A percentile compares a stretch with the other conserved stretches of the same genome.
phyloP scores from a whole-genome alignment of 1,140 invertebrate genomes.

The Choristoneura fumiferana region DNA sequence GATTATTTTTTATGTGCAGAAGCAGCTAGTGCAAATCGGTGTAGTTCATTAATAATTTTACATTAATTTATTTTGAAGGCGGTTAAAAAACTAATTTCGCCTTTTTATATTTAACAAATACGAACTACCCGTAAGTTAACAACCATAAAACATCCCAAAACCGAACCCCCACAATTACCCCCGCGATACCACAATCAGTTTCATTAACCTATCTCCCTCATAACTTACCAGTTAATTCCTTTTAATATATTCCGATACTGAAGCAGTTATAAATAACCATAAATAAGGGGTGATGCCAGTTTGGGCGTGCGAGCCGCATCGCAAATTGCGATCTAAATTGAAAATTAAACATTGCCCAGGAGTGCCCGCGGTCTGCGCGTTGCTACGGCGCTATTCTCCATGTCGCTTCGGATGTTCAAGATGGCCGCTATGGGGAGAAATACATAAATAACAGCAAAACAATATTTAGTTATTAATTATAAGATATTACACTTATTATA shows the following conservation, averaged over 20 bases:
- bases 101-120: too few species aligned
- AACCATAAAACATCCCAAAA: too few species aligned
- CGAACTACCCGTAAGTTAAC: too few species aligned
- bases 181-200: constrained; percentile 37
- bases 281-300: constrained; percentile 67
- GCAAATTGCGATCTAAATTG: constrained; percentile 80
- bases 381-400: constrained; percentile 13
- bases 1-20: too few species aligned
- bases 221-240: constrained; percentile 70
- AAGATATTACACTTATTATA: too few species aligned
- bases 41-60: too few species aligned
- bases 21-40: too few species aligned
- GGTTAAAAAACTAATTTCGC: too few species aligned
- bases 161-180: constrained; percentile 10
- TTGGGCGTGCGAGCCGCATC: constrained; percentile 67
- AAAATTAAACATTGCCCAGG: constrained; percentile 76
- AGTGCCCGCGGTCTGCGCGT: constrained; percentile 37
- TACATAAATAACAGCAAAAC: too few species aligned
- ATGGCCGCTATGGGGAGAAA: too few species aligned
- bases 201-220: constrained; percentile 68
- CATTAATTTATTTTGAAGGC: too few species aligned
- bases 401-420: constrained; percentile 31
- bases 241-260: constrained; percentile 62
- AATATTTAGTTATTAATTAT: too few species aligned
- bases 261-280: constrained; percentile 59